Evolutionary conservation across 2,113 vertebrate species (phyloP).

Genomic region (Serinus canaria): DNA sequence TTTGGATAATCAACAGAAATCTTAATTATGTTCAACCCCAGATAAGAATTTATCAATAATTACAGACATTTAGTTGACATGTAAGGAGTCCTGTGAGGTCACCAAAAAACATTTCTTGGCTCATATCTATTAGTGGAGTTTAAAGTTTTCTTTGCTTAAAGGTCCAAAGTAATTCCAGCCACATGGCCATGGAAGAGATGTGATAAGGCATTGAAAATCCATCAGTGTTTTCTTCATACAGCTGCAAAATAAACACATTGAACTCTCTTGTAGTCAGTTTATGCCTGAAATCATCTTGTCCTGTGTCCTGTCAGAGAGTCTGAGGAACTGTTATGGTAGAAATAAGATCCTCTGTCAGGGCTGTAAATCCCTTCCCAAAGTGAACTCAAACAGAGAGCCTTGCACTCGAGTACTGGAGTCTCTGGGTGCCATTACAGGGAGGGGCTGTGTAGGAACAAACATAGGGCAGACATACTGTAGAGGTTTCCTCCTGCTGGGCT

Average conservation of each 20-base stretch:
- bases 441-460: not conserved
- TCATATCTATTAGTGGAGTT: not conserved
- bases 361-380: not conserved
- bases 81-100: not conserved
- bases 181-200: not conserved
- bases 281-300: not conserved
- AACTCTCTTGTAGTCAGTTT: not conserved
- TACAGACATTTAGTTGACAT: not conserved
- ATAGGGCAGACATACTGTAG: not conserved
- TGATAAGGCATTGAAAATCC: not conserved
- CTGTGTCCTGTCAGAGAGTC: not conserved
- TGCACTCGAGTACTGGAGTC: not conserved
- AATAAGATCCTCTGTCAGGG: not conserved
- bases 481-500: not conserved
- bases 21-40: not conserved
- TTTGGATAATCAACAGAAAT: conserved; percentile 19
- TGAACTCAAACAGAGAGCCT: not conserved
- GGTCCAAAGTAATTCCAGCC: not conserved
- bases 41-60: not conserved
- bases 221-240: not conserved
- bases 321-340: not conserved
- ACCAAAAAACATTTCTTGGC: not conserved
- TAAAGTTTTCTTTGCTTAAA: not conserved
- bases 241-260: not conserved
- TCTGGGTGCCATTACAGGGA: not conserved